Evolutionary conservation across 1,140 invertebrate genomes (phyloP).

Genomic region (Euwallacea fornicatus): DNA sequence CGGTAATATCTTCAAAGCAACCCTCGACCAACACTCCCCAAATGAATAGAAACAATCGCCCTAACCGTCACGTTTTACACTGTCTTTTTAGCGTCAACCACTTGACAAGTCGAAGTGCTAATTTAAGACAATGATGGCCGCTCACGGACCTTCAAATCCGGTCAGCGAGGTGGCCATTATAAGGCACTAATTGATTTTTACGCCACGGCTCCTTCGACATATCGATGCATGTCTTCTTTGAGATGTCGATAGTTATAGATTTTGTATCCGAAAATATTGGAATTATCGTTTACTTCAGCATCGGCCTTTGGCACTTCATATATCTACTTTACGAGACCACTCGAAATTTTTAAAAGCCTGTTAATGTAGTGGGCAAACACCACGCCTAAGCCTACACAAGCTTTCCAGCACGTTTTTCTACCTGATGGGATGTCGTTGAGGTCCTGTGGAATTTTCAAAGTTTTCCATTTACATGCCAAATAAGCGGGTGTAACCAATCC

Average conservation of each 20-base stretch:
- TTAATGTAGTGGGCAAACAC: slow-evolving; percentile 3
- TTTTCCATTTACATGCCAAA: neutral
- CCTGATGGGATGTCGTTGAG: neutral
- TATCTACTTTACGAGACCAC: neutral
- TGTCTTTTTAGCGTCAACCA: slow-evolving; percentile 8
- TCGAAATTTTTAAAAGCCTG: slow-evolving; percentile 9
- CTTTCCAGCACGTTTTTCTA: slow-evolving; percentile 10
- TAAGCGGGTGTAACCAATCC: neutral
- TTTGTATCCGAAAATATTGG: too few relatives aligned
- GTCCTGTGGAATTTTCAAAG: neutral
- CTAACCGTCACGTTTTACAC: too few relatives aligned
- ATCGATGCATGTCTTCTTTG: too few relatives aligned
- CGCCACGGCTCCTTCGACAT: too few relatives aligned
- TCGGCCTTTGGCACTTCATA: too few relatives aligned
- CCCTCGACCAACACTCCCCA: too few relatives aligned
- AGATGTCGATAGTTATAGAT: too few relatives aligned
- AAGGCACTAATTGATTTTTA: neutral
- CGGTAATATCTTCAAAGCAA: too few relatives aligned
- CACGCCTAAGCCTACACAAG: neutral
- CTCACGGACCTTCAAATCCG: slow-evolving; percentile 1
- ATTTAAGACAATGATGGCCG: slow-evolving; percentile 20
- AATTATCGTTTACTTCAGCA: too few relatives aligned
- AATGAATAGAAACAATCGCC: too few relatives aligned
- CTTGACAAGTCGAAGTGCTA: slow-evolving; percentile 20
- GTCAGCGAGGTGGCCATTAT: neutral